phyloP scores from a whole-genome alignment of 1,140 invertebrate genomes.

The Amphibalanus amphitrite region DNA sequence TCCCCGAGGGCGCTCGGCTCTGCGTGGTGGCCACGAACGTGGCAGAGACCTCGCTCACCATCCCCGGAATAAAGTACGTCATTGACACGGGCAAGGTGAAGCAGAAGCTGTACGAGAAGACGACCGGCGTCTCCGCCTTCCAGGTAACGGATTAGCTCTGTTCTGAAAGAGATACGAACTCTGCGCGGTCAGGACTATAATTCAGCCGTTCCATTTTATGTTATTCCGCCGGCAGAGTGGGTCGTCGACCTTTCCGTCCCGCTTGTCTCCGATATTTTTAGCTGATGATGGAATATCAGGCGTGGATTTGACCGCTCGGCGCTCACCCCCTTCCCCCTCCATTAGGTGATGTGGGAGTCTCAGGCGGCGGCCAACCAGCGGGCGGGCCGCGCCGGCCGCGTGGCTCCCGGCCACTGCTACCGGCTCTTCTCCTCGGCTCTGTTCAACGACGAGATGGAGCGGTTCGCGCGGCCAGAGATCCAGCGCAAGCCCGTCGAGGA shows the following conservation, averaged over 20 bases:
- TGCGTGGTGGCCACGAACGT: slow-evolving; percentile 95
- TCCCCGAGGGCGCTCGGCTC: slow-evolving; percentile 58
- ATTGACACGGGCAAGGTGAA: slow-evolving; percentile 77
- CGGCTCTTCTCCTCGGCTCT: slow-evolving; percentile 81
- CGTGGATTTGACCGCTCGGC: no score
- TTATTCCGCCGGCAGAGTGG: no score
- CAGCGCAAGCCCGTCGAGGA: slow-evolving; percentile 81
- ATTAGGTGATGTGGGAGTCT: slow-evolving; percentile 71
- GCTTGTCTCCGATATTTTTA: no score
- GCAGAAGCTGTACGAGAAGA: slow-evolving; percentile 38
- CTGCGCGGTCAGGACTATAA: no score
- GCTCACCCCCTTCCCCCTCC: no score
- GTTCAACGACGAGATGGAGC: slow-evolving; percentile 71
- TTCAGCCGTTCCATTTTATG: no score
- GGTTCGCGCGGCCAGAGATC: slow-evolving; percentile 75
- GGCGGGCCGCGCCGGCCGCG: slow-evolving; percentile 77
- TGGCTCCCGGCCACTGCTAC: slow-evolving; percentile 80
- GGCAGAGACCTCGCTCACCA: slow-evolving; percentile 95
- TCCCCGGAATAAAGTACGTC: slow-evolving; percentile 85
- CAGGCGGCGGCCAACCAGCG: slow-evolving; percentile 89
- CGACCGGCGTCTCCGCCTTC: slow-evolving; percentile 73
- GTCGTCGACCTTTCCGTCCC: no score
- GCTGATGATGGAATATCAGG: no score
- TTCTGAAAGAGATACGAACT: no score
- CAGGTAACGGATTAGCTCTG: no score